A percentile compares a stretch with the other conserved stretches of the same genome.
These are phyloP conservation scores for Struthio camelus DNA, from an alignment of 2,113 vertebrate genomes.

Conservation along the genomic window DNA sequence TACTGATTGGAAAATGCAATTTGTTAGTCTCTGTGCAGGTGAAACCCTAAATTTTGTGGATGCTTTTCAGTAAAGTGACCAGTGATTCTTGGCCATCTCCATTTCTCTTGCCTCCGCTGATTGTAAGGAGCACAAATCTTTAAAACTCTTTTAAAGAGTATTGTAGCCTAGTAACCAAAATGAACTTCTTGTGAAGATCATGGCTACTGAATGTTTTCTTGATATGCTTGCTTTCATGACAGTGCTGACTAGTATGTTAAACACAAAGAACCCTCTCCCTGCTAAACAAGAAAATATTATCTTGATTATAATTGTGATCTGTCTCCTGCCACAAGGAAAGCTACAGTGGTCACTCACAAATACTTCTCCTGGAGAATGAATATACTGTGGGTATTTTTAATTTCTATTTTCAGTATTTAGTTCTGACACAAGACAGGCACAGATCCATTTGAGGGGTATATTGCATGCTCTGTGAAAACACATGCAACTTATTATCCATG, in stretches of 20 bases:
- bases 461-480: neutral
- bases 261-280: neutral
- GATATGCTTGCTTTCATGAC: neutral
- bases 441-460: neutral
- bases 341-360: neutral
- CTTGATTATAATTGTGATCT: neutral
- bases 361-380: neutral
- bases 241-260: neutral
- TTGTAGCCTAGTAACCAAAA: neutral
- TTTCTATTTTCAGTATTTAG: neutral
- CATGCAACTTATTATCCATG: neutral
- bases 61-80: neutral
- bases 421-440: neutral
- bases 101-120: neutral
- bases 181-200: neutral
- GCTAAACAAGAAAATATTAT: neutral
- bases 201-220: neutral
- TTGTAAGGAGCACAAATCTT: neutral
- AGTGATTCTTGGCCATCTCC: neutral
- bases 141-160: neutral
- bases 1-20: neutral
- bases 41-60: accelerated
- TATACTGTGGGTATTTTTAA: neutral
- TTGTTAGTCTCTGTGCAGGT: neutral
- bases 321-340: neutral